phyloP scores from a whole-genome alignment of 2,113 vertebrate genomes.

The Diglossa brunneiventris region DNA sequence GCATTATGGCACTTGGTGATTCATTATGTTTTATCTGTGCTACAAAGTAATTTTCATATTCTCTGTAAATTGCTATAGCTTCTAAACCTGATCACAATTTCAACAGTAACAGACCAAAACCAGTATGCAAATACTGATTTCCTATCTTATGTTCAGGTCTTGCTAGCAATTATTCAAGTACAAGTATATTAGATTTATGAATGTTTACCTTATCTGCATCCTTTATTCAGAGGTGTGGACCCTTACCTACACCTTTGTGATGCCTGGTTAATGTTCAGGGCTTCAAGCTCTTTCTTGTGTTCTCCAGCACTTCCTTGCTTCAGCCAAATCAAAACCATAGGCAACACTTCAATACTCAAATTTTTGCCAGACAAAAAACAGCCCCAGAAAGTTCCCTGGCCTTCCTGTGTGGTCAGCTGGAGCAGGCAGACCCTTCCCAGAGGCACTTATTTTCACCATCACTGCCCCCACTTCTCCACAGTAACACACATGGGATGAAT shows the following conservation, averaged over 20 bases:
- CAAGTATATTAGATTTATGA: not conserved
- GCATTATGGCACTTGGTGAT: conserved; percentile 18
- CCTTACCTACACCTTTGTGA: not conserved
- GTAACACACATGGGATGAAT: not conserved
- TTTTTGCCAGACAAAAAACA: not conserved
- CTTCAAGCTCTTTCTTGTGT: not conserved
- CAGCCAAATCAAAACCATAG: not conserved
- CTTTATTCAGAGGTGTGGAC: not conserved
- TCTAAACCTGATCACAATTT: not conserved
- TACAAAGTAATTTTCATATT: not conserved
- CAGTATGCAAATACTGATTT: not conserved
- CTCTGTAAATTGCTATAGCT: not conserved
- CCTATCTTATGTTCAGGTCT: not conserved
- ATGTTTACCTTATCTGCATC: not conserved
- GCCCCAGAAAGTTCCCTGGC: not conserved
- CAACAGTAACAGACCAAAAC: not conserved
- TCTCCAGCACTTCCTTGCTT: not conserved
- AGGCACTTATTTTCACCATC: not conserved
- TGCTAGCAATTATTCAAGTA: not conserved
- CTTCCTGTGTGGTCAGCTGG: not conserved
- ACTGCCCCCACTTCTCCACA: not conserved
- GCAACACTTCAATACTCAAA: not conserved
- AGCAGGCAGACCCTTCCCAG: not conserved
- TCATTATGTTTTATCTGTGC: conserved; percentile 31
- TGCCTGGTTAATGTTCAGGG: not conserved